Evolutionary conservation across 2,113 vertebrate species (phyloP), one percentile per base, ranked within the genome.

Genomic region (Cercopithecus mona): DNA sequence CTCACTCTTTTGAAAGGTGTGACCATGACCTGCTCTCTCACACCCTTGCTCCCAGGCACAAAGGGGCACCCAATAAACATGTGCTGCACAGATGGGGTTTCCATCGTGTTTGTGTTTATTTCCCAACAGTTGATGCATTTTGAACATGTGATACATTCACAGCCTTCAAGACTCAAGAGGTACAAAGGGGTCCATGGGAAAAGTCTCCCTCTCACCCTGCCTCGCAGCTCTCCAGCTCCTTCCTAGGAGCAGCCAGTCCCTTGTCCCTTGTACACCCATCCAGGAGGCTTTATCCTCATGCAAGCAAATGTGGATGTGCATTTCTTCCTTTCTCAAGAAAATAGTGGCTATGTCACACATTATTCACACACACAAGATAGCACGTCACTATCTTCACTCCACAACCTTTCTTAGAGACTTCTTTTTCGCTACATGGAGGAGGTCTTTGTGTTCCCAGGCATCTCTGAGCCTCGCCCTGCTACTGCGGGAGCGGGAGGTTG

Each of bases 261-360:
- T 23, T 22, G 25, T 7, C 8, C 18, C 83, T 23, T 22, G 68
- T 1, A 11, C 10, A 38, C 57, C 64, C 25, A 10, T 16, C 38
- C 5, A 17, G 32, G 14, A 76, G 76, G 38, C 35, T n/a, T 16
- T 52, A 32, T 27, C 55, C 48, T 72, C 55, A 61, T 5, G 52
- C 20, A 48, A 48, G 14, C 61, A 61, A 38, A 22, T 3, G 4
- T 4, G 22, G 0, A 1, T 7, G 4, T 2, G 22, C 6, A 0
- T 25, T 9, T 64, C 18, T 40, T 13, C 20, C 30, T 82, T 93
- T 75, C 88, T 35, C 25, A 38, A 43, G 32, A 30, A 20, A 61
- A 35, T 4, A 75, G 66, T 35, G 35, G 6, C 72, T 3, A 1
- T 0, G 2, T 22, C 4, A 8, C 27, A 4, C 7, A 2, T 20